Conservation (phyloP, 2,888 invertebrate species). For the Monopis laevigella region DNA sequence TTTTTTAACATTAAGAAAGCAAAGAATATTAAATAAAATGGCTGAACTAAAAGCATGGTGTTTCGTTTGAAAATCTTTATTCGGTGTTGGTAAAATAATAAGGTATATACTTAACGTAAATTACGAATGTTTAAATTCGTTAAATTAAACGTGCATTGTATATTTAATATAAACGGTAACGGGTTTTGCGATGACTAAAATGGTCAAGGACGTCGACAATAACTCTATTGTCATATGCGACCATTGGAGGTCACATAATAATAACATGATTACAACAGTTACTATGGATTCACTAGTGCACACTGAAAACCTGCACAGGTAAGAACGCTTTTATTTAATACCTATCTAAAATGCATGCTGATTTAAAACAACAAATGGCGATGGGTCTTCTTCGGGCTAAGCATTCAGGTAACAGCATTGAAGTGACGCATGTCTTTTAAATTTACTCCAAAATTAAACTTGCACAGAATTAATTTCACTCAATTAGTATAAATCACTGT, state of each 20-base stretch:
- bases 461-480: constrained; percentile 32
- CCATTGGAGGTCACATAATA: constrained; percentile 40
- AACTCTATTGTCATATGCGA: constrained; percentile 33
- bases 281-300: constrained; percentile 23
- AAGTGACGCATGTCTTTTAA: constrained; percentile 2
- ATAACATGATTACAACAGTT: constrained; percentile 38
- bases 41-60: constrained; percentile 3
- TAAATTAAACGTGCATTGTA: constrained; percentile 4
- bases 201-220: constrained; percentile 35
- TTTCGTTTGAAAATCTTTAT: not conserved
- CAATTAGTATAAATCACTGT: constrained; percentile 34
- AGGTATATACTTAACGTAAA: not conserved
- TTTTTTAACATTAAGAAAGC: too few species aligned
- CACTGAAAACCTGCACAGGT: constrained; percentile 28
- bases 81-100: constrained; percentile 4
- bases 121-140: not conserved
- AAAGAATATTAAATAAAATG: too few species aligned
- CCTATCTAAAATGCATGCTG: constrained; percentile 6
- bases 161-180: constrained; percentile 6
- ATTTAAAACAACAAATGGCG: constrained; percentile 37
- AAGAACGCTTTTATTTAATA: constrained; percentile 28
- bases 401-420: constrained; percentile 17
- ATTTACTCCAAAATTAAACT: constrained; percentile 60
- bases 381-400: constrained; percentile 40
- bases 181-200: constrained; percentile 14